Conservation (phyloP, 2,113 vertebrate species). For the Mormoops blainvillei region DNA sequence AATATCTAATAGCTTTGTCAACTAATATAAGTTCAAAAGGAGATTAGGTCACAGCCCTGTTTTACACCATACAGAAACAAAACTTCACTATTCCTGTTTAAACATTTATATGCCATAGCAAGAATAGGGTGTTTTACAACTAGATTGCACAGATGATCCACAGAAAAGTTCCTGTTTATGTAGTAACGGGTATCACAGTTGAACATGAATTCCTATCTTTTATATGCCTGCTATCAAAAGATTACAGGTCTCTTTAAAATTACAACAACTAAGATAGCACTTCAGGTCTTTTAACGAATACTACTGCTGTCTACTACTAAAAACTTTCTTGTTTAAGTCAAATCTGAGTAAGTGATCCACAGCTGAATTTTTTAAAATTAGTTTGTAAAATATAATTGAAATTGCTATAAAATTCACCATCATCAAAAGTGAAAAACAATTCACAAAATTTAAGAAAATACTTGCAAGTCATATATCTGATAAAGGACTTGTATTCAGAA, state of each 20-base stretch:
- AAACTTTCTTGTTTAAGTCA: neutral
- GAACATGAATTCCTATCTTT: neutral
- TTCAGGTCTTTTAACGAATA: neutral
- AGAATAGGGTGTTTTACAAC: neutral
- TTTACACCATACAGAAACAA: neutral
- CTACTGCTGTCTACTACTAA: neutral
- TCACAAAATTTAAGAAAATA: neutral
- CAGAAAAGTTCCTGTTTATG: neutral
- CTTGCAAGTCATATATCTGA: neutral
- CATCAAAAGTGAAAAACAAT: neutral
- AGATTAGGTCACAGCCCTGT: neutral
- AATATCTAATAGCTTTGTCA: neutral
- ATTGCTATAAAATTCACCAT: neutral
- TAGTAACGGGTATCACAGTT: neutral
- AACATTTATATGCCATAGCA: neutral
- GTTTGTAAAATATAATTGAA: constrained; percentile 4
- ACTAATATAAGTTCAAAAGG: neutral
- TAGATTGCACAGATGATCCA: neutral
- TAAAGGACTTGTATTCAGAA: neutral
- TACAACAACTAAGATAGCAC: neutral
- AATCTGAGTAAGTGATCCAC: neutral
- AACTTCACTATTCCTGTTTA: neutral
- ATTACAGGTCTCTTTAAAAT: neutral
- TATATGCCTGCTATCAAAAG: neutral
- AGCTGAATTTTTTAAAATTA: neutral